A percentile compares a stretch with the other conserved stretches of the same genome.
phyloP scores from a whole-genome alignment of 2,888 invertebrate genomes.

The Athrips mouffetella region DNA sequence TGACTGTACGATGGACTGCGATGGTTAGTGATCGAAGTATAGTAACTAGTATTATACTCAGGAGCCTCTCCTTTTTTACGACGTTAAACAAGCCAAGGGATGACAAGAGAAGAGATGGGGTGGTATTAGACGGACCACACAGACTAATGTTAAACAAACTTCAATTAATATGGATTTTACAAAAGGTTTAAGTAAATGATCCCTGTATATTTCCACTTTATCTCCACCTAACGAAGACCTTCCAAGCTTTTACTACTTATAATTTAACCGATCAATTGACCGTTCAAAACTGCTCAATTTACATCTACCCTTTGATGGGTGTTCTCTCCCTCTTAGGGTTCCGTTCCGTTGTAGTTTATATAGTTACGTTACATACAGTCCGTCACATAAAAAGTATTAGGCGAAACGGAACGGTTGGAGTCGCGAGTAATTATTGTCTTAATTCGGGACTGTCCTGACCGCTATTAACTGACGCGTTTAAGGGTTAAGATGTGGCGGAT shows the following conservation, averaged over 20 bases:
- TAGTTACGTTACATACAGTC: not conserved
- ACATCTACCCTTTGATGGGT: constrained; percentile 3
- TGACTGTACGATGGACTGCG: too few relatives aligned
- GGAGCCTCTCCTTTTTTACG: too few relatives aligned
- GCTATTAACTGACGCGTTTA: constrained; percentile 45
- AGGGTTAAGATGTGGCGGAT: constrained; percentile 40
- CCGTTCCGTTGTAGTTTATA: constrained; percentile 1
- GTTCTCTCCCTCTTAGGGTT: not conserved
- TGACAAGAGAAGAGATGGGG: too few relatives aligned
- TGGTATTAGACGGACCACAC: too few relatives aligned
- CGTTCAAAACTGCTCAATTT: not conserved
- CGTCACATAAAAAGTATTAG: constrained; percentile 63
- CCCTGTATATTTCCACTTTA: too few relatives aligned
- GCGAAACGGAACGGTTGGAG: constrained; percentile 58
- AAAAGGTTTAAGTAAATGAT: too few relatives aligned
- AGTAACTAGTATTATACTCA: too few relatives aligned
- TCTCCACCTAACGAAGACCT: too few relatives aligned
- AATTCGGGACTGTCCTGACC: constrained; percentile 68
- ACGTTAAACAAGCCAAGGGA: too few relatives aligned
- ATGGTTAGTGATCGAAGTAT: too few relatives aligned
- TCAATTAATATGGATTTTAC: too few relatives aligned
- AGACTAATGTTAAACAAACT: too few relatives aligned
- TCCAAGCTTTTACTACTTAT: constrained; percentile 4
- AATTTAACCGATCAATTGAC: constrained; percentile 1
- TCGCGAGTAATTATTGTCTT: constrained; percentile 74